Conservation (phyloP, 2,888 invertebrate genomes). For the Neocrepidodera transversa region DNA sequence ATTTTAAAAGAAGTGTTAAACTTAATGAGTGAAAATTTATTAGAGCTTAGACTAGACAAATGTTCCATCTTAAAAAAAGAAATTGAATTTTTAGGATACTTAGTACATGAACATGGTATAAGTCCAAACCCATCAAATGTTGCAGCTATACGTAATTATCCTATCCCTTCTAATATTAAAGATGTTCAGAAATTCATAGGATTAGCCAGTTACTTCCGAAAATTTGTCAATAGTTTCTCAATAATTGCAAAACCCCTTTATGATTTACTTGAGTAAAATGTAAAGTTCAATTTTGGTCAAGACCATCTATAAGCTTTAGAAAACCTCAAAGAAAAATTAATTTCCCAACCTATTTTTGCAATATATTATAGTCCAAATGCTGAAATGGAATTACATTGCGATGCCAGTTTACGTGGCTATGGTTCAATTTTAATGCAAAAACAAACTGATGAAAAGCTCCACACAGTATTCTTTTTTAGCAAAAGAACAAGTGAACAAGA, state of each 20-base stretch:
- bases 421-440: constrained; percentile 43
- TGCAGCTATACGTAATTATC: constrained; percentile 35
- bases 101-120: constrained; percentile 35
- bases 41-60: constrained; percentile 43
- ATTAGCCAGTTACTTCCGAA: constrained; percentile 43
- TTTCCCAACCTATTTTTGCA: constrained; percentile 35
- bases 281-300: constrained; percentile 38
- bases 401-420: constrained; percentile 45
- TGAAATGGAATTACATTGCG: constrained; percentile 49
- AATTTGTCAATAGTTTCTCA: constrained; percentile 42
- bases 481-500: constrained; percentile 43
- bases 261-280: constrained; percentile 41
- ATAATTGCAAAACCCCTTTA: constrained; percentile 41
- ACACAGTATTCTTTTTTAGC: constrained; percentile 49
- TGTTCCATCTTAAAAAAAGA: constrained; percentile 41
- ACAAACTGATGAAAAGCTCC: constrained; percentile 38
- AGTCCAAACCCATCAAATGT: constrained; percentile 27
- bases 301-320: constrained; percentile 42
- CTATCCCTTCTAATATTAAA: constrained; percentile 32
- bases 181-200: constrained; percentile 43
- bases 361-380: constrained; percentile 39
- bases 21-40: constrained; percentile 26
- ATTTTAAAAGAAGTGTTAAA: constrained; percentile 36
- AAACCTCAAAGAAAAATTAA: constrained; percentile 35
- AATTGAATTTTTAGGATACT: constrained; percentile 46